Evolutionary conservation across 2,888 invertebrate species (phyloP).

Genomic region (Cryptophagus acutangulus): DNA sequence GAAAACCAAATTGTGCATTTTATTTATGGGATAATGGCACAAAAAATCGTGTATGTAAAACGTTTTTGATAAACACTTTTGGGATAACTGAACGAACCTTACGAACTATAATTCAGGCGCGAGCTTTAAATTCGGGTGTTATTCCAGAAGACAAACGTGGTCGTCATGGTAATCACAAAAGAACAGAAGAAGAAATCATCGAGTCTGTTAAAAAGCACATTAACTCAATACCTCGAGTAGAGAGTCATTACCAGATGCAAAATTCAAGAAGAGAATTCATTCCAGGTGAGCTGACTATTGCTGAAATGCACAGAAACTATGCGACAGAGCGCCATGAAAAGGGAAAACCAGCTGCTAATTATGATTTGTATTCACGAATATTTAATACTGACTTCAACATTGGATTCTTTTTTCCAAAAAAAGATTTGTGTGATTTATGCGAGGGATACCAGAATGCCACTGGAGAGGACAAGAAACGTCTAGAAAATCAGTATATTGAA

Average conservation of each 20-base stretch:
- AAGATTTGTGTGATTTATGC: no score
- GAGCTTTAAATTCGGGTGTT: conserved; percentile 21
- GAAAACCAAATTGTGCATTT: conserved; percentile 12
- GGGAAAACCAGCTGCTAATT: no score
- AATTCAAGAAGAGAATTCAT: no score
- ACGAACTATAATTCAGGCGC: conserved; percentile 22
- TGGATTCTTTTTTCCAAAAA: no score
- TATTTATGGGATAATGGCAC: conserved; percentile 9
- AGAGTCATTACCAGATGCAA: conserved; percentile 11
- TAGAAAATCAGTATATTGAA: no score
- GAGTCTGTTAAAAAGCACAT: conserved; percentile 7
- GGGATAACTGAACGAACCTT: conserved; percentile 23
- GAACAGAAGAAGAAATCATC: conserved; percentile 21
- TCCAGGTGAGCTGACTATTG: no score
- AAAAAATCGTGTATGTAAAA: conserved; percentile 11
- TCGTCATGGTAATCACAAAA: conserved; percentile 28
- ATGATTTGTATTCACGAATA: no score
- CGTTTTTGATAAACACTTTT: conserved; percentile 17
- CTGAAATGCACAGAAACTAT: no score
- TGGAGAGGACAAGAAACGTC: no score
- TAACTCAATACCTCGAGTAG: conserved; percentile 3
- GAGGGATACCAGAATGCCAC: no score
- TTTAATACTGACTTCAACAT: no score
- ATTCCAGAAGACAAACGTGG: conserved; percentile 25
- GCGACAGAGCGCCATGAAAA: no score